phyloP scores from a whole-genome alignment of 2,888 invertebrate species.

The Diadegma fenestrale region DNA sequence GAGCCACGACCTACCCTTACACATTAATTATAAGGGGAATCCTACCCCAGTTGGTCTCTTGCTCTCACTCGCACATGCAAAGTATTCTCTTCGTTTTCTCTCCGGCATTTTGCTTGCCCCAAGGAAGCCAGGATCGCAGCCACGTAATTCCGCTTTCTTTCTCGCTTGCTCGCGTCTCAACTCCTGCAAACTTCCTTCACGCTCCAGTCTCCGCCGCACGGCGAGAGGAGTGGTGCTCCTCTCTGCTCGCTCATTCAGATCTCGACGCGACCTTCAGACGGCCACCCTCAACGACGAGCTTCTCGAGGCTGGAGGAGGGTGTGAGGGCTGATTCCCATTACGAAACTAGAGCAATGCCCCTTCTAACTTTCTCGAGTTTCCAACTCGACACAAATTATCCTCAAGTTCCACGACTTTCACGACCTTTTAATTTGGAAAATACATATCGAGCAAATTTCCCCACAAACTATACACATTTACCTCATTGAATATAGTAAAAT shows the following conservation, averaged over 20 bases:
- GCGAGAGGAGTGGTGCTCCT: conserved; percentile 47
- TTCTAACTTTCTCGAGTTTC: conserved; percentile 58
- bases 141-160: conserved; percentile 70
- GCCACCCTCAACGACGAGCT: conserved; percentile 72
- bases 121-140: conserved; percentile 59
- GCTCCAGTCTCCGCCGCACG: conserved; percentile 72
- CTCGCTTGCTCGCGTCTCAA: conserved; percentile 73
- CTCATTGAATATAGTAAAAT: not conserved
- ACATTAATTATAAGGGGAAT: conserved; percentile 84
- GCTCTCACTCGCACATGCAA: conserved; percentile 52
- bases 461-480: not conserved
- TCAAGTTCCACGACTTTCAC: conserved; percentile 40
- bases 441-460: not conserved
- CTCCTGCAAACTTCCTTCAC: conserved; percentile 71
- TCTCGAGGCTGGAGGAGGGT: conserved; percentile 76
- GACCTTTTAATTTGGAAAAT: conserved; percentile 25
- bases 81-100: conserved; percentile 58
- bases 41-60: conserved; percentile 65
- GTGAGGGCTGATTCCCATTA: conserved; percentile 75
- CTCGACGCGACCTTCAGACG: conserved; percentile 75
- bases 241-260: conserved; percentile 73
- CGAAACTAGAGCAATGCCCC: conserved; percentile 74
- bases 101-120: conserved; percentile 64
- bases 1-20: conserved; percentile 83
- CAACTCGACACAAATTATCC: conserved; percentile 49